A percentile compares a stretch with the other conserved stretches of the same genome.
Evolutionary conservation across 2,113 vertebrate genomes (phyloP).

Genomic region (Ictidomys tridecemlineatus): DNA sequence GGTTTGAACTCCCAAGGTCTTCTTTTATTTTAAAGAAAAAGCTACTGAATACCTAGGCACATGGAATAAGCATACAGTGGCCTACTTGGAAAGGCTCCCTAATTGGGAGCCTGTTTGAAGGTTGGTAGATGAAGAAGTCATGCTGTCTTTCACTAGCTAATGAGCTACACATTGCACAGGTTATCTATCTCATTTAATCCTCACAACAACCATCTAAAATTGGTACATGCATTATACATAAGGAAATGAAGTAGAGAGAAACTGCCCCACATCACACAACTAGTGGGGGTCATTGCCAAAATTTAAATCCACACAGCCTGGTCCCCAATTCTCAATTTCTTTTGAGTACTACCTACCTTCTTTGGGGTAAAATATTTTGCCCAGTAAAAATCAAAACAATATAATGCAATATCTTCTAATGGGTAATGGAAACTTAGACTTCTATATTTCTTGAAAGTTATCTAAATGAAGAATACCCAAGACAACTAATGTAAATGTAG

Average conservation of each 20-base stretch:
- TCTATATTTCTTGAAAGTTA: background rate
- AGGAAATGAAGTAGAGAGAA: background rate
- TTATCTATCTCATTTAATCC: background rate
- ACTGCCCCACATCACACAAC: background rate
- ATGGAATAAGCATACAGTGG: background rate
- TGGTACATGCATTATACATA: background rate
- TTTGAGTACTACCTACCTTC: background rate
- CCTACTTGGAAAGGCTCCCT: background rate
- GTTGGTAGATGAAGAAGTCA: slow-evolving; percentile 10
- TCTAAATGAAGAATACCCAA: background rate
- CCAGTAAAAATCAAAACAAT: slow-evolving; percentile 35
- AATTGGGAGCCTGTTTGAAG: background rate
- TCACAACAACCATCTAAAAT: background rate
- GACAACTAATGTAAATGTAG: background rate
- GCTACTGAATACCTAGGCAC: background rate
- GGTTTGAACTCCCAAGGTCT: slow-evolving; percentile 18
- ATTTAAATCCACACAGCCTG: background rate
- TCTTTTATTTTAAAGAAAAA: slow-evolving; percentile 65
- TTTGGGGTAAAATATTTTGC: slow-evolving; percentile 5
- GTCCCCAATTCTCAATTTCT: background rate
- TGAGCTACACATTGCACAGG: background rate
- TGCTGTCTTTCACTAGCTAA: slow-evolving; percentile 1
- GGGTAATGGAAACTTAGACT: background rate
- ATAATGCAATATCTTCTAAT: background rate
- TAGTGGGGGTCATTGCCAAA: background rate